phyloP scores from a whole-genome alignment of 92 coral and sea anemone species.

The Muricea muricata region DNA sequence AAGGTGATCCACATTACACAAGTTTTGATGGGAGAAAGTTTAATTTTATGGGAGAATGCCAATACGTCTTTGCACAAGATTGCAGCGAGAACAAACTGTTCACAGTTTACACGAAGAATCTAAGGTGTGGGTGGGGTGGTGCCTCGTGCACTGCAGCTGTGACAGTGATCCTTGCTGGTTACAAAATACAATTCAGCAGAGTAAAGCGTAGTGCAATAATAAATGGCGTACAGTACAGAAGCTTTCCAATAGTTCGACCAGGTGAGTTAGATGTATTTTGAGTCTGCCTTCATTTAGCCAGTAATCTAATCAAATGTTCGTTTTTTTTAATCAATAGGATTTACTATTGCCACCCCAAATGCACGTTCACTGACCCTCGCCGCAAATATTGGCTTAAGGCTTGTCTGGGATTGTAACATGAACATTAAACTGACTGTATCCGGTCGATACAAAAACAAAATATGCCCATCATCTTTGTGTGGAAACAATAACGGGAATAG shows the following conservation, averaged over 20 bases:
- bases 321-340: not conserved
- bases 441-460: not conserved
- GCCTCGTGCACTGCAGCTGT: constrained; percentile 1
- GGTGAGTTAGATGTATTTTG: constrained; percentile 6
- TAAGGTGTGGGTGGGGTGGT: not conserved
- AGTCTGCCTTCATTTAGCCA: too few relatives aligned
- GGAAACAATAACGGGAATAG: constrained; percentile 1
- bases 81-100: not conserved
- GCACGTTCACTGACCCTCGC: not conserved
- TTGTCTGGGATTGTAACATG: not conserved
- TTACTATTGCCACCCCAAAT: not conserved
- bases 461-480: not conserved
- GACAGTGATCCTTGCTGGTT: not conserved
- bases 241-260: constrained; percentile 1
- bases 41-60: constrained; percentile 19
- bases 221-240: not conserved
- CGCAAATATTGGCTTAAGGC: constrained; percentile 11
- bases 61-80: not conserved
- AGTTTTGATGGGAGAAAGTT: constrained; percentile 1
- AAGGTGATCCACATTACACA: constrained; percentile 28
- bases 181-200: not conserved
- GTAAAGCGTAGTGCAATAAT: not conserved
- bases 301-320: too few relatives aligned
- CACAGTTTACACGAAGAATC: constrained; percentile 1
- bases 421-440: not conserved